Base-by-base conservation (phyloP, 2,888 invertebrate genomes). In the Drosophila meridionalis region DNA sequence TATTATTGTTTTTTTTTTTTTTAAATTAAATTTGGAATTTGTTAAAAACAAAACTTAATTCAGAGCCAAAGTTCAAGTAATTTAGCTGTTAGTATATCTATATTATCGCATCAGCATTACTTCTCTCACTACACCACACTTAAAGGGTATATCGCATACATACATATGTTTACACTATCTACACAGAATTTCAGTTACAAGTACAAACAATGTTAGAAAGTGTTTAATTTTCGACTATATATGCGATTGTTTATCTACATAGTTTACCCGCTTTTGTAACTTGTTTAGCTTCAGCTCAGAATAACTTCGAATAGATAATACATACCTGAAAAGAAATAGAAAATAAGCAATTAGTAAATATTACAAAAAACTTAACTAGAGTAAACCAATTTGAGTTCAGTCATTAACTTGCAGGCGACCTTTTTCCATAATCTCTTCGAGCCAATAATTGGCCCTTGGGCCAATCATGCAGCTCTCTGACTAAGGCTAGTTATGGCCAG, bases 391-490 rank as follows among this genome's bases (percentile, higher is more conserved):
- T 52, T 12, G 20, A 34, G 34, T 5, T 52, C 20, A 52, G 34
- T 20, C 34, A 34, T 52, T 34, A 52, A 34, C 52, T 34, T 6
- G 12, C 20, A 11, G 52, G 52, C 20, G 52, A 52, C 52, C 52
- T 34, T 50, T 50, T 36, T 36, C 7, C 53, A 26, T 20, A 53
- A 36, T 20, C 36, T 20, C 8, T 14, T 8, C 3, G 14, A 28
- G 28, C 26, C 36, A 53, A 73, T 83, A 80, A 83, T 81, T 87
- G 73, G 62, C 63, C 73, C 70, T 70, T 62, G 65, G 7, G 59
- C 56, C 56, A 58, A 59, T 59, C 34, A 40, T n/a, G 55, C 62
- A 55, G 20, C 52, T 43, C 36, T 40, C 50, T 20, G 47, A 69
- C 71, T 63, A 69, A 56, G 52, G 58, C 55, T 79, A 65, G 69